Percentiles rank a stretch among this genome's conserved stretches.
phyloP scores from a whole-genome alignment of 2,797 vertebrate species.

The Erpetoichthys calabaricus region DNA sequence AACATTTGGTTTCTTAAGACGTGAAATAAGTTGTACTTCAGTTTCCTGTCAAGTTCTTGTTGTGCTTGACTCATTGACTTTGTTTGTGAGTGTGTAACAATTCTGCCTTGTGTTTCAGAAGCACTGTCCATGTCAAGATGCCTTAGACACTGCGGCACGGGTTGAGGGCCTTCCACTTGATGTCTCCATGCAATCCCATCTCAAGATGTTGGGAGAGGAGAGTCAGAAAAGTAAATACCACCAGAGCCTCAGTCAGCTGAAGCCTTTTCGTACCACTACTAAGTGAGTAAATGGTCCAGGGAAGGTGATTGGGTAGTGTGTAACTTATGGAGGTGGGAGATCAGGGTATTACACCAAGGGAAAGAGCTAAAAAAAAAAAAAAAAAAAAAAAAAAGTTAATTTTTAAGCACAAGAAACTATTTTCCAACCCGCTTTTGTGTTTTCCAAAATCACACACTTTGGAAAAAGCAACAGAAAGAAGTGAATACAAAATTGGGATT shows the following conservation, averaged over 20 bases:
- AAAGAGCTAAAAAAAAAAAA: too few relatives aligned
- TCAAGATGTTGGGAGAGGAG: constrained; percentile 57
- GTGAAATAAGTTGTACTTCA: too few relatives aligned
- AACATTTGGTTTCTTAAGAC: too few relatives aligned
- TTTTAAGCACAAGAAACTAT: too few relatives aligned
- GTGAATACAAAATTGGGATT: too few relatives aligned
- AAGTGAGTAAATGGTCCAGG: constrained; percentile 48
- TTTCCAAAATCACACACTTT: too few relatives aligned
- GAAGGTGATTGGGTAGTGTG: background rate
- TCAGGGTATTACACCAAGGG: background rate
- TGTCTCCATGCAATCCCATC: constrained; percentile 42
- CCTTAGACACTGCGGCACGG: constrained; percentile 66
- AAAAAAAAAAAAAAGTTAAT: too few relatives aligned
- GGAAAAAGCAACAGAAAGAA: too few relatives aligned
- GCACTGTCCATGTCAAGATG: constrained; percentile 58
- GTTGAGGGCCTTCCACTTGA: constrained; percentile 69
- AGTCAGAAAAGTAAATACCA: constrained; percentile 68
- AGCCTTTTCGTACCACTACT: constrained; percentile 71
- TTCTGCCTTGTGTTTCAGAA: constrained; percentile 18
- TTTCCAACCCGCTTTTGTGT: too few relatives aligned
- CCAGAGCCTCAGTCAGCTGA: constrained; percentile 57
- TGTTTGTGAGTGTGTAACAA: too few relatives aligned
- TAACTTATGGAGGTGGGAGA: background rate
- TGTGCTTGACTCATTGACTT: too few relatives aligned
- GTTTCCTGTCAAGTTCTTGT: too few relatives aligned